Conservation (phyloP, 2,113 vertebrate species). For the Sinocyclocheilus rhinocerous region DNA sequence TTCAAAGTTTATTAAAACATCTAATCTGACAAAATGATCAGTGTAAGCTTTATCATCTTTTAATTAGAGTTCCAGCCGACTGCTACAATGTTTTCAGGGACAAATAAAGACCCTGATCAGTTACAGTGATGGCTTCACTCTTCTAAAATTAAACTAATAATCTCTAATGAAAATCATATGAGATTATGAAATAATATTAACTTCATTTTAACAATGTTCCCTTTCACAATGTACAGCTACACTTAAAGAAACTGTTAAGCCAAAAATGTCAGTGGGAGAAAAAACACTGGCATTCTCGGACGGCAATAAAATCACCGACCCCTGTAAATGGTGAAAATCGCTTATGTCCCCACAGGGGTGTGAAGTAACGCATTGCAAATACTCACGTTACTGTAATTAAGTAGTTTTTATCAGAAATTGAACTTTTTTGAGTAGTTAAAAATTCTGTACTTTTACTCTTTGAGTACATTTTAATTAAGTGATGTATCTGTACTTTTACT, state of each 20-base stretch:
- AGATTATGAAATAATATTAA: conserved; percentile 24
- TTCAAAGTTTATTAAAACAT: conserved; percentile 54
- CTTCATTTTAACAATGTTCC: background rate
- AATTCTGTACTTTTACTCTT: too few species aligned
- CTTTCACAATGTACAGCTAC: background rate
- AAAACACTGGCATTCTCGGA: too few species aligned
- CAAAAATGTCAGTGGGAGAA: background rate
- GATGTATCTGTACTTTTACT: too few species aligned
- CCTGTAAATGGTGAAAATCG: too few species aligned
- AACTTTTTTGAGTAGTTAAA: too few species aligned
- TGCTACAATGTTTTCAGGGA: conserved; percentile 41
- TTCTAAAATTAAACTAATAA: conserved; percentile 31
- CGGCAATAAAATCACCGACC: too few species aligned
- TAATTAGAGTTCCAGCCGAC: conserved; percentile 51
- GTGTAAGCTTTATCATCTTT: conserved; percentile 48
- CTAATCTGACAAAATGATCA: conserved; percentile 55
- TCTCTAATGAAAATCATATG: conserved; percentile 42
- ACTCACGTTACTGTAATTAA: too few species aligned
- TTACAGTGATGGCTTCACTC: conserved; percentile 36
- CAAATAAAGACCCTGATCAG: conserved; percentile 38
- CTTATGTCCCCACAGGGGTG: too few species aligned
- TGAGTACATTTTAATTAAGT: too few species aligned
- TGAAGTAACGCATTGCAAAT: too few species aligned
- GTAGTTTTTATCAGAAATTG: too few species aligned
- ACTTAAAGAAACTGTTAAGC: background rate